Conservation (phyloP, 1,140 invertebrate species). For the Drosophila lini region DNA sequence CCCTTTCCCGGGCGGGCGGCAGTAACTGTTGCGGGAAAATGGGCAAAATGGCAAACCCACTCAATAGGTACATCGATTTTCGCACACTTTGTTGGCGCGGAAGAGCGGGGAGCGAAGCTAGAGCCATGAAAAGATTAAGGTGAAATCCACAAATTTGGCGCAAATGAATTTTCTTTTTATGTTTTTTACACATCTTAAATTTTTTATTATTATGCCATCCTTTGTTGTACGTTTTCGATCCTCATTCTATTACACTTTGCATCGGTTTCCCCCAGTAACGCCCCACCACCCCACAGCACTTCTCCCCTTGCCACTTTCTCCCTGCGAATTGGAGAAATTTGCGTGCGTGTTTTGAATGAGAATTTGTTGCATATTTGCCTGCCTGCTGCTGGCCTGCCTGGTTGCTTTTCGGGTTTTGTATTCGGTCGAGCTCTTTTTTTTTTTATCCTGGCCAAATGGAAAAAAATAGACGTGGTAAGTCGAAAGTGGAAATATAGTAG, state of each 20-base stretch:
- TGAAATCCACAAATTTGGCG: constrained; percentile 83
- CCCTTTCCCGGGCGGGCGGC: constrained; percentile 45
- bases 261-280: constrained; percentile 32
- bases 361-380: constrained; percentile 80
- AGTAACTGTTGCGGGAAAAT: constrained; percentile 22
- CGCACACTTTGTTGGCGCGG: constrained; percentile 66
- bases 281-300: neutral
- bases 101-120: neutral
- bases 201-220: constrained; percentile 83
- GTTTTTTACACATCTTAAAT: constrained; percentile 83
- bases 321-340: constrained; percentile 80
- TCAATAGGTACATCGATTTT: constrained; percentile 74
- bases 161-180: constrained; percentile 83
- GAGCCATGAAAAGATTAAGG: constrained; percentile 71
- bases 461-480: constrained; percentile 79
- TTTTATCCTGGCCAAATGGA: constrained; percentile 69
- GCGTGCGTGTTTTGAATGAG: constrained; percentile 82
- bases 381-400: constrained; percentile 23
- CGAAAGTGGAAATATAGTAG: constrained; percentile 47
- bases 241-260: constrained; percentile 79
- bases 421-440: constrained; percentile 6
- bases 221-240: constrained; percentile 81
- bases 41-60: constrained; percentile 45
- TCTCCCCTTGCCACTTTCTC: constrained; percentile 10
- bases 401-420: constrained; percentile 37